Conservation (phyloP, 2,888 invertebrate genomes). For the Miltochrista miniata region DNA sequence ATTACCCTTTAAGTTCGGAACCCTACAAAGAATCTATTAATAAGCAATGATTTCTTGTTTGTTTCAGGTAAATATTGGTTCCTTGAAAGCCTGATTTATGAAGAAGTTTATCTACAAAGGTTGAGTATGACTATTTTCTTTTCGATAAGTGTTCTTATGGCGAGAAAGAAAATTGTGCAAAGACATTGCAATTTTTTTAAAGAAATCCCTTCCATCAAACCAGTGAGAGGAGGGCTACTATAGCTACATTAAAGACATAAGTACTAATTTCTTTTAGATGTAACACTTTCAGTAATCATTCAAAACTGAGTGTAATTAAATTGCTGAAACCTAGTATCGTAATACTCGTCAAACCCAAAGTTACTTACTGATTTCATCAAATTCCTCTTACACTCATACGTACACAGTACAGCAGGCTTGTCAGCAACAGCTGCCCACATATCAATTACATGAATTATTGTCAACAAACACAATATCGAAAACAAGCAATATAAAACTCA, state of each 20-base stretch:
- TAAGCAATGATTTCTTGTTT: constrained; percentile 7
- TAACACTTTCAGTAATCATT: too few species aligned
- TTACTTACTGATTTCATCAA: not conserved
- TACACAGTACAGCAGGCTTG: not conserved
- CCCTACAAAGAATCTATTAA: too few species aligned
- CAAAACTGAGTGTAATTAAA: too few species aligned
- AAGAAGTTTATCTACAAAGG: not conserved
- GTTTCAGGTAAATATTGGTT: constrained; percentile 29
- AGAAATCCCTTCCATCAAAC: too few species aligned
- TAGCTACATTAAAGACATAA: too few species aligned
- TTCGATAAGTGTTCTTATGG: too few species aligned
- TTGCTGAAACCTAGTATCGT: not conserved
- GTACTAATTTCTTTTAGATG: too few species aligned
- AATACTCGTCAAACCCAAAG: not conserved
- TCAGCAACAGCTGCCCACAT: not conserved
- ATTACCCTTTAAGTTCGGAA: too few species aligned
- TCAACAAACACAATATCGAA: constrained; percentile 17
- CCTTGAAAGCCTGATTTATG: not conserved
- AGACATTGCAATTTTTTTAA: not conserved
- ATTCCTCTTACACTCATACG: not conserved
- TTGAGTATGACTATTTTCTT: not conserved
- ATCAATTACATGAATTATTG: constrained; percentile 11
- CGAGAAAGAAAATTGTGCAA: too few species aligned
- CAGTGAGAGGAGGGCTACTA: too few species aligned
- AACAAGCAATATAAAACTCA: constrained; percentile 28